Evolutionary conservation across 92 coral and sea anemone species (phyloP).

Genomic region (Actinostola sp.): DNA sequence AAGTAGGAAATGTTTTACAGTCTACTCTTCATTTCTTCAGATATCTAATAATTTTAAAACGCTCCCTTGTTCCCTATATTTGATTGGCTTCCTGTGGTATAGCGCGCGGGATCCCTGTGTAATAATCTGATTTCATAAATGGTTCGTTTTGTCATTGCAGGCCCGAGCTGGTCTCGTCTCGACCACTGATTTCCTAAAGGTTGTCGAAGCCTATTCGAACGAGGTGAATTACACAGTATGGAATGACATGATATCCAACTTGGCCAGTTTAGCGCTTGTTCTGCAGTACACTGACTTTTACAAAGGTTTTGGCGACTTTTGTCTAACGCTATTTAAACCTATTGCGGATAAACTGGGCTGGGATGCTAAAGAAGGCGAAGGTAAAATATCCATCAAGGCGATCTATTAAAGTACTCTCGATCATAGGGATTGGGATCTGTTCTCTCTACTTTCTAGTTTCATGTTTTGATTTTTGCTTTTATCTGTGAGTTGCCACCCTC

Average conservation of each 20-base stretch:
- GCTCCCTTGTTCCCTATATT: no score
- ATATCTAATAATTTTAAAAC: no score
- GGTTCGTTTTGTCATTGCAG: slow-evolving; percentile 38
- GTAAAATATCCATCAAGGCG: slow-evolving; percentile 36
- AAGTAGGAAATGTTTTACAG: no score
- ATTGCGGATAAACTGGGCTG: slow-evolving; percentile 83
- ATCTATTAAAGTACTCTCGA: no score
- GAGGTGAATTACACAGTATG: slow-evolving; percentile 95
- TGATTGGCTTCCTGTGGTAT: no score
- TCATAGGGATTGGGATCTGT: no score
- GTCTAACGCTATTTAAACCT: slow-evolving; percentile 79
- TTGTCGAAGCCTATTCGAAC: slow-evolving; percentile 77
- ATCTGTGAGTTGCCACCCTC: no score
- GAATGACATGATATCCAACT: slow-evolving; percentile 84
- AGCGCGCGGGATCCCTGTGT: no score
- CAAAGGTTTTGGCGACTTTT: slow-evolving; percentile 67
- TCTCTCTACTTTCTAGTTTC: no score
- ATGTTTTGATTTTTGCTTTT: no score
- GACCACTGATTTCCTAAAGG: slow-evolving; percentile 80
- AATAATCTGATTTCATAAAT: no score
- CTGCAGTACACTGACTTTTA: slow-evolving; percentile 89
- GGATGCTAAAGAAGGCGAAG: slow-evolving; percentile 83
- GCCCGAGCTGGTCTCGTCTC: slow-evolving; percentile 88
- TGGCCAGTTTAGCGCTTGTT: slow-evolving; percentile 67
- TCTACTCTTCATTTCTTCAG: no score